phyloP scores from a whole-genome alignment of 2,797 vertebrate species.

The Pangasius djambal region DNA sequence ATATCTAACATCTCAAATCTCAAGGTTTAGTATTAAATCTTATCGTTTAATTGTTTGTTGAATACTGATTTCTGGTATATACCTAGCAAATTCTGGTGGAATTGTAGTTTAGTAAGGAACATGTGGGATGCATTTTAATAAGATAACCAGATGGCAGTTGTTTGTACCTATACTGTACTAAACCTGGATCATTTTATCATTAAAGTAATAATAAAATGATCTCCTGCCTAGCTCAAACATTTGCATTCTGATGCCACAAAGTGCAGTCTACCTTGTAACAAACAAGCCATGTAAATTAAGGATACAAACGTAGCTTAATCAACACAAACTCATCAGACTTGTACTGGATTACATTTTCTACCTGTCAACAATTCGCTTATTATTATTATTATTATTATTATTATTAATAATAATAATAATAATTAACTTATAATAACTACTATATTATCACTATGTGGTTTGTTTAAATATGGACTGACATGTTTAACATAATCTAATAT shows the following conservation, averaged over 20 bases:
- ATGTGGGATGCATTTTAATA: background rate
- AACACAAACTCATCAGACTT: background rate
- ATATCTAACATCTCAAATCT: background rate
- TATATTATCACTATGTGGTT: background rate
- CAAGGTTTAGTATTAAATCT: background rate
- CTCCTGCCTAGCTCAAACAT: background rate
- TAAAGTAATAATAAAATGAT: background rate
- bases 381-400: background rate
- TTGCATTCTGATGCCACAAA: background rate
- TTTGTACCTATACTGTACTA: background rate
- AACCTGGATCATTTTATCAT: background rate
- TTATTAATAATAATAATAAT: background rate
- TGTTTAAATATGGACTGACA: background rate
- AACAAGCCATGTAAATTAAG: background rate
- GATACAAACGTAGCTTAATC: background rate
- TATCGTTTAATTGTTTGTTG: background rate
- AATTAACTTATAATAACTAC: background rate
- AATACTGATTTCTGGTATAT: background rate
- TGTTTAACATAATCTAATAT: background rate
- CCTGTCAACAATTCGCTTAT: background rate
- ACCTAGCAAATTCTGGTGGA: background rate
- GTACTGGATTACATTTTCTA: background rate
- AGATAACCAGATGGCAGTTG: background rate
- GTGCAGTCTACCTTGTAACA: background rate
- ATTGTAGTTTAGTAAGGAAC: background rate